A percentile compares a stretch with the other conserved stretches of the same genome.
Conservation (phyloP, 2,113 vertebrate genomes). For the Dasyprocta punctata region DNA sequence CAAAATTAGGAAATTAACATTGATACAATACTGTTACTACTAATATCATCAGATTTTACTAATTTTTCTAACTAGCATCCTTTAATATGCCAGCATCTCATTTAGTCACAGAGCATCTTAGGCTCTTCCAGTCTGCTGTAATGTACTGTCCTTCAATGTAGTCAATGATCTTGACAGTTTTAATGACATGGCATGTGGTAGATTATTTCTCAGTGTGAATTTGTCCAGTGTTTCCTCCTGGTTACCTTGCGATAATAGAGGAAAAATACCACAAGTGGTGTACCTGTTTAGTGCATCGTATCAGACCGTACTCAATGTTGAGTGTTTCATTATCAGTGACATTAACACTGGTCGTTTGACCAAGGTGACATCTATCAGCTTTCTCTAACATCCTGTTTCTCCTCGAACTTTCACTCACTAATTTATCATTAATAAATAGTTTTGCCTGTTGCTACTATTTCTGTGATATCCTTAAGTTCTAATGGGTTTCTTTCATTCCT, state of each 20-base stretch:
- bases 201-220: background rate
- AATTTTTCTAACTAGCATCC: background rate
- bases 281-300: no score
- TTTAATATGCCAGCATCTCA: background rate
- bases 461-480: background rate
- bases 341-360: background rate
- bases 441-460: background rate
- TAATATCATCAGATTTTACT: background rate
- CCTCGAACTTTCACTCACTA: background rate
- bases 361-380: background rate
- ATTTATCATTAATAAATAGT: background rate
- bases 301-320: background rate
- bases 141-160: background rate
- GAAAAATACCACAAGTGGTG: background rate
- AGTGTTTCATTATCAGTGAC: background rate
- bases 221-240: background rate
- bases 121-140: background rate
- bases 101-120: background rate
- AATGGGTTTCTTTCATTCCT: background rate
- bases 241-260: background rate
- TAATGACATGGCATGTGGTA: background rate
- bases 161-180: background rate
- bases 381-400: background rate
- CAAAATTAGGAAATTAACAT: background rate
- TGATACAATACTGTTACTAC: background rate